phyloP scores from a whole-genome alignment of 2,797 vertebrate species.

The Eurystomus glaucurus region DNA sequence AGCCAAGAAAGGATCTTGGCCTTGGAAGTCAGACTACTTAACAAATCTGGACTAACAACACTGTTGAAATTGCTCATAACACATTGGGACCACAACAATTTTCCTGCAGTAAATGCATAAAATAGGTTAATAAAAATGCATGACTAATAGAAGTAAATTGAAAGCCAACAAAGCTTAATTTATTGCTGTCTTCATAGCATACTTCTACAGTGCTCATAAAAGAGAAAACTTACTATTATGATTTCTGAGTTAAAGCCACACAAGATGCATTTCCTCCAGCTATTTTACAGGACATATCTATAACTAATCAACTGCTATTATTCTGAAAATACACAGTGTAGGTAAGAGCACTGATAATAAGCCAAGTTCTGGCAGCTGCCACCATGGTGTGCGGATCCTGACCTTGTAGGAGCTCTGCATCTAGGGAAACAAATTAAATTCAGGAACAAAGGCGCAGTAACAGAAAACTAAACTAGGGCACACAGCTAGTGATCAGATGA shows the following conservation, averaged over 20 bases:
- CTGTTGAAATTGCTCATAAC: neutral
- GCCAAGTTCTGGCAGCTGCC: neutral
- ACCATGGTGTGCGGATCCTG: neutral
- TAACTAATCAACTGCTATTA: neutral
- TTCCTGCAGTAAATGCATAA: neutral
- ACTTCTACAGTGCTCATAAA: neutral
- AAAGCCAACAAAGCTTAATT: neutral
- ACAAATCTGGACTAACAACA: neutral
- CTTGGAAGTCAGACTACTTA: neutral
- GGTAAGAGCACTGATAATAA: neutral
- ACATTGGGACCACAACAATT: neutral
- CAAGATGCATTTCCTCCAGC: neutral
- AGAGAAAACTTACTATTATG: neutral
- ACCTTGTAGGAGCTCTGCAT: neutral
- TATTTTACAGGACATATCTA: neutral
- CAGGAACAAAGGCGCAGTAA: neutral
- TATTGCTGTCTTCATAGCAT: neutral
- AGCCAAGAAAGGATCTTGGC: neutral
- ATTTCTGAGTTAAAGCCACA: neutral
- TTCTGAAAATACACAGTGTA: neutral
- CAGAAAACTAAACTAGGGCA: neutral
- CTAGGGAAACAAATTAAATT: neutral
- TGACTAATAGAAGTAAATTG: conserved; percentile 6
- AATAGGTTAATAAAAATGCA: conserved; percentile 27
- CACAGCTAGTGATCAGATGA: neutral